phyloP scores from a whole-genome alignment of 2,113 vertebrate species.

The Muntiacus muntjak region DNA sequence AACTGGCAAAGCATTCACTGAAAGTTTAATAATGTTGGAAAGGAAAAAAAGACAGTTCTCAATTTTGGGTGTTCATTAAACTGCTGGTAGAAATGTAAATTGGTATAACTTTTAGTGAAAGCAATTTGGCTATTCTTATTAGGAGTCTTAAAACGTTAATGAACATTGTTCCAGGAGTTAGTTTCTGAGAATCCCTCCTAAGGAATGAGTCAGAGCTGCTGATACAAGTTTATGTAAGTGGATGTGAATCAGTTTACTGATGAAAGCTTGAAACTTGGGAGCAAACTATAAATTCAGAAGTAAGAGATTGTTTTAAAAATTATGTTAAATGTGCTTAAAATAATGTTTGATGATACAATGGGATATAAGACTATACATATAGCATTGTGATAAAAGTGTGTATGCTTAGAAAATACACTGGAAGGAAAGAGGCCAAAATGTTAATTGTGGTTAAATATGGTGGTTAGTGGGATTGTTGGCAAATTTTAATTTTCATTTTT shows the following conservation, averaged over 20 bases:
- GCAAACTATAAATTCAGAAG: neutral
- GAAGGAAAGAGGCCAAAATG: neutral
- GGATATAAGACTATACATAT: neutral
- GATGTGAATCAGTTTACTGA: neutral
- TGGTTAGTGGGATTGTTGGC: neutral
- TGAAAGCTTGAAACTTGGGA: neutral
- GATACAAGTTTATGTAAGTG: neutral
- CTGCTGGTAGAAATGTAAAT: neutral
- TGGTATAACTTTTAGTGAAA: neutral
- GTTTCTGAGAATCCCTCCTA: neutral
- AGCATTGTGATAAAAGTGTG: neutral
- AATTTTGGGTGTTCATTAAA: neutral
- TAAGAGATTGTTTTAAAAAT: neutral
- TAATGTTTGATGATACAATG: neutral
- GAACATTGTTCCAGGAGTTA: neutral
- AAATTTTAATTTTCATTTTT: neutral
- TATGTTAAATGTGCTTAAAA: neutral
- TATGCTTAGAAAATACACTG: neutral
- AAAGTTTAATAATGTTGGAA: slow-evolving; percentile 8
- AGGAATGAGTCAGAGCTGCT: neutral
- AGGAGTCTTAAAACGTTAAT: neutral
- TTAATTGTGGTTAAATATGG: neutral
- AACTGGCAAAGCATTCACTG: neutral
- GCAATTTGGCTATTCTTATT: slow-evolving; percentile 5
- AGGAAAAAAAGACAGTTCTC: neutral